Conservation (phyloP, 2,888 invertebrate species). For the Branchellion lobata region DNA sequence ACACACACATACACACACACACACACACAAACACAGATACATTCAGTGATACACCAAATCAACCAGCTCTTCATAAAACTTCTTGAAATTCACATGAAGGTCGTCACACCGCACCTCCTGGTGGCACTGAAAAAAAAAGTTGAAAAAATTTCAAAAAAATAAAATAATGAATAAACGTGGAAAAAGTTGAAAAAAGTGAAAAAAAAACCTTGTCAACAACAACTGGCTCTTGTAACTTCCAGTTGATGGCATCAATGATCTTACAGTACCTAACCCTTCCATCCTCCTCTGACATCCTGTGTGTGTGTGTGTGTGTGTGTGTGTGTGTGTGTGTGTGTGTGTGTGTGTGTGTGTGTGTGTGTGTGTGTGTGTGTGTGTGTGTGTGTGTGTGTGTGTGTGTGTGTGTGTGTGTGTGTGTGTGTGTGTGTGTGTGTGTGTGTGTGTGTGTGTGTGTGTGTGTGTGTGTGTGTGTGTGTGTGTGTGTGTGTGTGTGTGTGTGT, state of each 20-base stretch:
- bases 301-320: background rate
- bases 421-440: background rate
- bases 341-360: background rate
- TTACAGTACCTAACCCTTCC: slow-evolving; percentile 13
- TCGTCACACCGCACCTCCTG: background rate
- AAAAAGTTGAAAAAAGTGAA: too few species aligned
- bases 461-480: background rate
- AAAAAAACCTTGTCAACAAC: background rate
- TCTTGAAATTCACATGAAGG: background rate
- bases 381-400: background rate
- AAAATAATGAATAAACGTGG: too few species aligned
- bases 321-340: background rate
- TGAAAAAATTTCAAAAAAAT: too few species aligned
- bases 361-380: too few species aligned
- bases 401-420: background rate
- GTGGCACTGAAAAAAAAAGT: too few species aligned
- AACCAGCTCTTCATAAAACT: slow-evolving; percentile 15
- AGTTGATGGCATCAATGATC: slow-evolving; percentile 25
- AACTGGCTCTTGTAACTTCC: background rate
- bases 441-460: background rate
- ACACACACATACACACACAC: too few species aligned
- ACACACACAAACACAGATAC: background rate
- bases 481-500: background rate
- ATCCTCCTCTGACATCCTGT: slow-evolving; percentile 17
- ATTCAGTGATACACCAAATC: background rate